These are phyloP conservation scores for Anser cygnoides DNA, from an alignment of 2,113 vertebrate species.

Conservation along the genomic window DNA sequence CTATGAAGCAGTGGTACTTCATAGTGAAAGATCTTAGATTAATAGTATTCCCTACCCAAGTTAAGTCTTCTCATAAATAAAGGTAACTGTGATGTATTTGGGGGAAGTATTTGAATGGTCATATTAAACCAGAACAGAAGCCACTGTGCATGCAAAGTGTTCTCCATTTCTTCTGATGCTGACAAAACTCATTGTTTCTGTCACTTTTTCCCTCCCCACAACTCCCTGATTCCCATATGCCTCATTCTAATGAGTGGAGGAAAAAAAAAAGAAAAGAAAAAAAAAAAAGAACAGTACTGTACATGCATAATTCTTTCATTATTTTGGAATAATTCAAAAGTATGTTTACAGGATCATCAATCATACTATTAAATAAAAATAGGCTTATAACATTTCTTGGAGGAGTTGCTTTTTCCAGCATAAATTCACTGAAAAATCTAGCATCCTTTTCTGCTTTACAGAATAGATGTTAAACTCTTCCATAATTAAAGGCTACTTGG, in stretches of 20 bases:
- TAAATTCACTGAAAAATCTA: conserved; percentile 51
- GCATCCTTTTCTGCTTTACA: conserved; percentile 12
- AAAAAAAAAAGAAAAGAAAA: too few relatives aligned
- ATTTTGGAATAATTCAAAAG: conserved; percentile 30
- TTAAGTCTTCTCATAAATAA: not conserved
- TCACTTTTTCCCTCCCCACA: not conserved
- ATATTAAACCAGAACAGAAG: not conserved
- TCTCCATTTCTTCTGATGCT: not conserved
- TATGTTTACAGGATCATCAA: conserved; percentile 34
- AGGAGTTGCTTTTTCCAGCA: conserved; percentile 37
- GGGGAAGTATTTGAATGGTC: not conserved
- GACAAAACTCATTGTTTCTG: not conserved
- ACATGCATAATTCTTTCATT: not conserved
- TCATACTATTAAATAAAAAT: conserved; percentile 30
- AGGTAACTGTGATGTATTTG: not conserved
- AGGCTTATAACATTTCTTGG: conserved; percentile 6
- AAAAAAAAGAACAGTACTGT: not conserved
- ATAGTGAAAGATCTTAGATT: not conserved
- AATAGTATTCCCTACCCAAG: not conserved
- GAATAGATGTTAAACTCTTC: conserved; percentile 24
- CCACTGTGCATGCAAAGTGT: not conserved
- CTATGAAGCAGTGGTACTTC: not conserved
- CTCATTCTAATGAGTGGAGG: not conserved
- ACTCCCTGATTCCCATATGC: not conserved
- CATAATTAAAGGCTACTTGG: conserved; percentile 28